A percentile compares a stretch with the other conserved stretches of the same genome.
phyloP scores from a whole-genome alignment of 2,113 vertebrate genomes.

The Elachura formosa region DNA sequence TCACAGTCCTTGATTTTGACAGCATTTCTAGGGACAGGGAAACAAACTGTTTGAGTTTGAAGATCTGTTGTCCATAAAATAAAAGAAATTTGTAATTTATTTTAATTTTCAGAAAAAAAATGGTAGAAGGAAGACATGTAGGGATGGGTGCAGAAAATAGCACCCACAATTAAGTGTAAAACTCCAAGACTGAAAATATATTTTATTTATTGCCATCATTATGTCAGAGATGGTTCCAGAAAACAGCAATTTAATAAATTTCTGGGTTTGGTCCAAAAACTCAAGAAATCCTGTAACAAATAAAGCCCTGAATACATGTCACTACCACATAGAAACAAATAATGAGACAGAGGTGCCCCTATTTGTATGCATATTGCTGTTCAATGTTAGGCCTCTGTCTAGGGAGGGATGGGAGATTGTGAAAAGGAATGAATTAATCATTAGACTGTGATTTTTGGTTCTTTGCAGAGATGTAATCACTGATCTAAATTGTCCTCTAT shows the following conservation, averaged over 20 bases:
- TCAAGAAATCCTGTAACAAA: not conserved
- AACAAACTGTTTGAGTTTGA: not conserved
- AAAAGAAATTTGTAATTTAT: not conserved
- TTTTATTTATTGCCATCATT: not conserved
- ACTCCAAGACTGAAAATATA: not conserved
- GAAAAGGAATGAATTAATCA: not conserved
- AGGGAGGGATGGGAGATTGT: not conserved
- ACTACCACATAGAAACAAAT: not conserved
- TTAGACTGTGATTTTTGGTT: not conserved
- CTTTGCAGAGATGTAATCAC: not conserved
- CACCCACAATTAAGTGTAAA: not conserved
- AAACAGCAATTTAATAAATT: not conserved
- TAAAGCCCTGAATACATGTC: not conserved
- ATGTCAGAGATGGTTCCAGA: not conserved
- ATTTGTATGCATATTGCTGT: not conserved
- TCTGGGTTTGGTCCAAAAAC: not conserved
- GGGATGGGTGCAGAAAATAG: not conserved
- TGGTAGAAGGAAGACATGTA: not conserved
- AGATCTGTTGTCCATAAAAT: not conserved
- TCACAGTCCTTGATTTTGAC: not conserved
- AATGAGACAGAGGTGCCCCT: fast-evolving
- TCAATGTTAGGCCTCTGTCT: not conserved
- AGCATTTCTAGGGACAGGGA: not conserved
- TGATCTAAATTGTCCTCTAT: not conserved
- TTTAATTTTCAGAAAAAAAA: not conserved